phyloP scores from a whole-genome alignment of 2,113 vertebrate species.

The Apaloderma vittatum region DNA sequence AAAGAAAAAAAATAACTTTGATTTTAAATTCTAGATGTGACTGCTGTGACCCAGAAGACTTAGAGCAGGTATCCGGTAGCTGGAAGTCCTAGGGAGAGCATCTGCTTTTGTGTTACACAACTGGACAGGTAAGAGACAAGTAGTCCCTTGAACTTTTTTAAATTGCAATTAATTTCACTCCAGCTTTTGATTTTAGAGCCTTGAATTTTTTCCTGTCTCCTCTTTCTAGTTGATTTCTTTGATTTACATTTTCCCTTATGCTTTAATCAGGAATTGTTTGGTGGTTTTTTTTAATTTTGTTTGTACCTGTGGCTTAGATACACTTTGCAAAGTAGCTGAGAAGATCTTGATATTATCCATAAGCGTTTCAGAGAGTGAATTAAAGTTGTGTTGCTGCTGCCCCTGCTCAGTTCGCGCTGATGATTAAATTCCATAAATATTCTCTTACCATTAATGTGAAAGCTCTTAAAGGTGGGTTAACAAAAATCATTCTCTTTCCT shows the following conservation, averaged over 20 bases:
- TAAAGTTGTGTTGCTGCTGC: not conserved
- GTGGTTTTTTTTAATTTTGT: not conserved
- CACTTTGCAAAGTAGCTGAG: not conserved
- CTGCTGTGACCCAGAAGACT: not conserved
- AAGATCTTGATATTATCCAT: not conserved
- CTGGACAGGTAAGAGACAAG: not conserved
- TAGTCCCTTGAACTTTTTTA: not conserved
- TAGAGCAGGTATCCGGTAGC: not conserved
- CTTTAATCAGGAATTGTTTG: not conserved
- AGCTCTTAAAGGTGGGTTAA: not conserved
- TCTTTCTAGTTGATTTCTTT: not conserved
- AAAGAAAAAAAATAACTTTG: not conserved
- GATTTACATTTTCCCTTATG: not conserved
- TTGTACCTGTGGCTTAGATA: not conserved
- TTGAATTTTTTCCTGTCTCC: not conserved
- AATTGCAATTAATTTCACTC: not conserved
- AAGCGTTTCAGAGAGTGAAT: not conserved
- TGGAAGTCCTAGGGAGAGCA: not conserved
- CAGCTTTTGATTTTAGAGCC: not conserved
- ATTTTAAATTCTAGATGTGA: slow-evolving; percentile 13
- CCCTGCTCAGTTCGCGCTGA: not conserved
- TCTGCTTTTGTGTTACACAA: not conserved
- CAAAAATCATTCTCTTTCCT: not conserved
- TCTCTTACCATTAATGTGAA: not conserved
- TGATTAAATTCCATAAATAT: not conserved